Evolutionary conservation across 2,888 invertebrate species (phyloP), one percentile per base, ranked within the genome.

Genomic region (Chloroclysta siterata): DNA sequence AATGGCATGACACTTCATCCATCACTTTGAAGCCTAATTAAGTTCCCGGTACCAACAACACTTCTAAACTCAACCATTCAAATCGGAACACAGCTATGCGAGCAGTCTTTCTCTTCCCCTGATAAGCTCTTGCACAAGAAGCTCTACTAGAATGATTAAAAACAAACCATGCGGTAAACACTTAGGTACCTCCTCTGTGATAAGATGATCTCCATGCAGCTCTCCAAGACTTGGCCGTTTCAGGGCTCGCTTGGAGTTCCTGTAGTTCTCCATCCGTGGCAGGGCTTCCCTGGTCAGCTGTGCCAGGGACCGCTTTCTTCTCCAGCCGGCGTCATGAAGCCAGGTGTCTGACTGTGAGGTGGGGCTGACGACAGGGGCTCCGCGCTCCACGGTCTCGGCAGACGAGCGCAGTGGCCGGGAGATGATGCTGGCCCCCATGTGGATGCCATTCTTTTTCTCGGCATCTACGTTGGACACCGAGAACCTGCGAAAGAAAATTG

Each of bases 141-240:
- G 22, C 22, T 22, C 22, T 22, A 22, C 22, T 22, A n/a, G 22
- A 22, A 22, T 22, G 1, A 22, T 22, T 22, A 22, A 22, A 22
- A 22, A 22, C 22, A 22, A 22, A 3, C 22, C 22, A 22, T 22
- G 22, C 3, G 22, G 22, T 22, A 33, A 33, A 29, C 1, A 33
- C 5, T 33, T 8, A 17, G n/a, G 36, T 36, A 89, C 91, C 85
- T 92, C 93, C 72, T 92, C 93, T 2, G 83, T 81, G 13, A 93
- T 91, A 5, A 91, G 75, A 72, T 92, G 82, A 56, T 95, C 95
- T 22, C 96, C 96, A 78, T 97, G 97, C 50, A 98, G 88, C 79
- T 97, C 97, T 17, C 97, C 97, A 61, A 98, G 93, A 28, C 97
- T 97, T 0, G 97, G 97, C 69, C 98, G 94, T 82, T 97, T 97